Conservation (phyloP, 2,113 vertebrate genomes). For the Protomyctophum bolini region DNA sequence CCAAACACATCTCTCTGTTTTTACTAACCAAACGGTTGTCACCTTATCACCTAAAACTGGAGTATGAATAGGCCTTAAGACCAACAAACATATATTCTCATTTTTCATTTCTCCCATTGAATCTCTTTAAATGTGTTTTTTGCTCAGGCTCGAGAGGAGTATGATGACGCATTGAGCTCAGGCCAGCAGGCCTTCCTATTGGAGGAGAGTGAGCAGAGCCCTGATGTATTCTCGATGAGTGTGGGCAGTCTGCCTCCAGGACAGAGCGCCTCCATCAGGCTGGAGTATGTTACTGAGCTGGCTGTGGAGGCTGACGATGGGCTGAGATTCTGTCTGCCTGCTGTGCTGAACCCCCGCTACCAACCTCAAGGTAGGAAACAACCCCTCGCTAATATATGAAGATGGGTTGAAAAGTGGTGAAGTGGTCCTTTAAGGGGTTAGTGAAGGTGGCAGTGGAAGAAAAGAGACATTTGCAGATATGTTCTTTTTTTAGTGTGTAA, state of each 20-base stretch:
- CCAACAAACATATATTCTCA: no score
- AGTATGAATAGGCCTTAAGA: no score
- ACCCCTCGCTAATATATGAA: no score
- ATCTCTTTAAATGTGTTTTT: neutral
- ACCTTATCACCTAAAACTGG: no score
- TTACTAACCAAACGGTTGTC: no score
- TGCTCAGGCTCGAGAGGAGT: conserved; percentile 75
- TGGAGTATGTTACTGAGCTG: conserved; percentile 83
- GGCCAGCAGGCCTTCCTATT: conserved; percentile 82
- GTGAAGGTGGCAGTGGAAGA: no score
- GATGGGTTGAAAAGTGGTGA: no score
- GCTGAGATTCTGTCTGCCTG: conserved; percentile 81
- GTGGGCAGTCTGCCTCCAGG: conserved; percentile 82
- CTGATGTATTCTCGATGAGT: conserved; percentile 81
- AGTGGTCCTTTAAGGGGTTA: no score
- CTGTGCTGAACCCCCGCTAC: conserved; percentile 84
- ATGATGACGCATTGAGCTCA: conserved; percentile 80
- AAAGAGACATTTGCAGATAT: no score
- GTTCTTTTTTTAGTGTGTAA: no score
- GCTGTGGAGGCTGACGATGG: conserved; percentile 79
- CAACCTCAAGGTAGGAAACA: conserved; percentile 14
- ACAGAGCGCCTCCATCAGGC: conserved; percentile 75
- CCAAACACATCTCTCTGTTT: no score
- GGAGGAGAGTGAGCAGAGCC: conserved; percentile 75
- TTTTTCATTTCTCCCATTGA: no score